Percentiles rank a stretch among this genome's conserved stretches.
These are phyloP conservation scores for Sturmia bella DNA, from an alignment of 2,888 invertebrate species.

Conservation along the genomic window DNA sequence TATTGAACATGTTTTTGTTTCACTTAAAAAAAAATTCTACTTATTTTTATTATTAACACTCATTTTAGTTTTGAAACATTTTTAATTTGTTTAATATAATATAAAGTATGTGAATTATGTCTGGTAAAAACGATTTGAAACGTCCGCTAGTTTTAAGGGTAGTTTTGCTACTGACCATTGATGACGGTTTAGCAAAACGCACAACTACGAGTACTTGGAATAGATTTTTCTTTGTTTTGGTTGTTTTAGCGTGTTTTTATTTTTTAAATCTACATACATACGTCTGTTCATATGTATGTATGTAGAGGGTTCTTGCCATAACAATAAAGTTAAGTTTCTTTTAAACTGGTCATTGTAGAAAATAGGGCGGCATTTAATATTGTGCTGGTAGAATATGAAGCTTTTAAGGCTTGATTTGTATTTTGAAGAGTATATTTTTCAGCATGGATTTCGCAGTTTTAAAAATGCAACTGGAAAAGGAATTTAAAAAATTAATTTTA, in stretches of 20 bases:
- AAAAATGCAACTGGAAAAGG: too few species aligned
- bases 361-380: constrained; percentile 16
- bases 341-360: constrained; percentile 45
- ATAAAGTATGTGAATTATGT: neutral
- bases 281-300: too few species aligned
- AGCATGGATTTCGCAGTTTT: too few species aligned
- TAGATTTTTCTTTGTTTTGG: constrained; percentile 61
- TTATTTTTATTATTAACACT: constrained; percentile 45
- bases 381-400: neutral
- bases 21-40: constrained; percentile 55
- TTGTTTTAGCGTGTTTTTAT: constrained; percentile 39
- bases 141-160: constrained; percentile 75
- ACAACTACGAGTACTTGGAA: constrained; percentile 50
- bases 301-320: constrained; percentile 44
- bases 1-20: constrained; percentile 76
- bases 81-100: constrained; percentile 40
- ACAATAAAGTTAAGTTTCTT: constrained; percentile 56
- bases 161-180: constrained; percentile 79
- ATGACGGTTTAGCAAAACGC: constrained; percentile 70
- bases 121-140: constrained; percentile 43
- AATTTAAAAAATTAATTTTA: too few species aligned
- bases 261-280: constrained; percentile 25
- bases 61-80: constrained; percentile 27
- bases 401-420: neutral
- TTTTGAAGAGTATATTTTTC: neutral